Conservation (phyloP, 1,140 invertebrate genomes). For the Chlorops oryzae region DNA sequence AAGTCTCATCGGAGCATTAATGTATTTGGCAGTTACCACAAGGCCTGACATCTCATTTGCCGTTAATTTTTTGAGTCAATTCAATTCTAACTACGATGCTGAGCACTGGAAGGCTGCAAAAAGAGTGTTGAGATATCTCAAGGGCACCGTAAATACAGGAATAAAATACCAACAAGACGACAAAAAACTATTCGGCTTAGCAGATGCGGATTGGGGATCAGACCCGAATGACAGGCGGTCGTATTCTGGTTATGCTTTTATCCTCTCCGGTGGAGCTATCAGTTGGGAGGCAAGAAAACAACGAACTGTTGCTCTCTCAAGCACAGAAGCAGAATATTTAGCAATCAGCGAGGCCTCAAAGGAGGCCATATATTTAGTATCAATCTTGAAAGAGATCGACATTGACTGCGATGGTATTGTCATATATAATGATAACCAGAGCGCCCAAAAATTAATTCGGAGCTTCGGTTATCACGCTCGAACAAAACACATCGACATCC, state of each 20-base stretch:
- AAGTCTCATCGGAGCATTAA: too few relatives aligned
- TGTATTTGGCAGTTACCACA: constrained; percentile 1
- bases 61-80: background rate
- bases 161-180: too few relatives aligned
- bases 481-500: too few relatives aligned
- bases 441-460: constrained; percentile 3
- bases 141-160: too few relatives aligned
- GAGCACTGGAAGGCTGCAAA: too few relatives aligned
- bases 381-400: constrained; percentile 2
- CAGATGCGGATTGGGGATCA: background rate
- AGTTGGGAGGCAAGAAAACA: too few relatives aligned
- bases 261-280: background rate
- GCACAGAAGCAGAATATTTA: background rate
- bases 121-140: too few relatives aligned
- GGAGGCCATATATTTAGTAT: background rate
- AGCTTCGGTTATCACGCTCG: background rate
- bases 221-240: background rate
- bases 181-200: too few relatives aligned
- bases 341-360: constrained; percentile 1
- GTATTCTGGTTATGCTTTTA: too few relatives aligned
- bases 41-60: too few relatives aligned
- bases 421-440: background rate
- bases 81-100: background rate
- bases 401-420: too few relatives aligned
- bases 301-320: too few relatives aligned